Evolutionary conservation across 1,140 invertebrate species (phyloP).

Genomic region (Lasaia peninsularis): DNA sequence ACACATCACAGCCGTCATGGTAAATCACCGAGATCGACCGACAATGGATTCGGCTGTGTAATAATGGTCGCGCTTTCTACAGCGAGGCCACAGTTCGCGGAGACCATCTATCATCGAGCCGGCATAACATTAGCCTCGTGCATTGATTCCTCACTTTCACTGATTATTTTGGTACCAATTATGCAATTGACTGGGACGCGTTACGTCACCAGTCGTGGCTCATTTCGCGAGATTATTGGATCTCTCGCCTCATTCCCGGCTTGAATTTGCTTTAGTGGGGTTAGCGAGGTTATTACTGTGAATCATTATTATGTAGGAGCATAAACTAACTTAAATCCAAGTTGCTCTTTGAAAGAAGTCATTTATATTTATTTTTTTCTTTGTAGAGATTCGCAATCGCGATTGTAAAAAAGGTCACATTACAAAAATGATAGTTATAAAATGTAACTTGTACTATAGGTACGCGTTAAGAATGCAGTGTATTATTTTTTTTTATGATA

Average conservation of each 20-base stretch:
- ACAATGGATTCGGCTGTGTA: conserved; percentile 43
- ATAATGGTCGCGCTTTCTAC: conserved; percentile 56
- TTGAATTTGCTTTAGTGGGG: background rate
- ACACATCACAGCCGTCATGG: conserved; percentile 33
- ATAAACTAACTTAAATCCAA: no score
- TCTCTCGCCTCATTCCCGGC: background rate
- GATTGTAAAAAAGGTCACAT: no score
- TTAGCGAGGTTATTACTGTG: background rate
- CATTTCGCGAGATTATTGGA: conserved; percentile 27
- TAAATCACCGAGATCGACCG: conserved; percentile 42
- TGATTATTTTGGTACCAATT: conserved; percentile 62
- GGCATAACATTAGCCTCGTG: conserved; percentile 50
- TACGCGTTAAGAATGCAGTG: no score
- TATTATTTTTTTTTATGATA: no score
- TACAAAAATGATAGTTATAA: no score
- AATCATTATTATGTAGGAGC: no score
- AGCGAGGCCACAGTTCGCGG: conserved; percentile 39
- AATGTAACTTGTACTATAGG: no score
- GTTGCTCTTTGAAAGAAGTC: no score
- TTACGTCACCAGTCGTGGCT: conserved; percentile 41
- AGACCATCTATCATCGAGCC: conserved; percentile 56
- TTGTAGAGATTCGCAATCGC: no score
- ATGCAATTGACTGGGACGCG: conserved; percentile 50
- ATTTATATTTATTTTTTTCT: no score
- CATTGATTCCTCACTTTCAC: conserved; percentile 60